These are phyloP conservation scores for Amblyjoppa proteus DNA, from an alignment of 2,888 invertebrate genomes.

Conservation along the genomic window DNA sequence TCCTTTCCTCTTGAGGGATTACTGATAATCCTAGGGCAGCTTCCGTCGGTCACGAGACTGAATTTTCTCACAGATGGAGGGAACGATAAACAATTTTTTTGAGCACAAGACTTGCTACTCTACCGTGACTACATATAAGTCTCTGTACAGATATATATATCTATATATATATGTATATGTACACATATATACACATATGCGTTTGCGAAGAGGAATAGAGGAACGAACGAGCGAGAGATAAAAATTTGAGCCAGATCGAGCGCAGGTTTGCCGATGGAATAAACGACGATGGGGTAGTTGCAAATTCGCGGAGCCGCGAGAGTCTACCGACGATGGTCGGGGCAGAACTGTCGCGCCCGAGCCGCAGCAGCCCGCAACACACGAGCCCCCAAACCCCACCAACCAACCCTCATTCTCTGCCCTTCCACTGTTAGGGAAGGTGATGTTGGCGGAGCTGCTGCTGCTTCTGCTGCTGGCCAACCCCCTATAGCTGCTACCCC, in stretches of 20 bases:
- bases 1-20: conserved; percentile 24
- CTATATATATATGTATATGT: not conserved
- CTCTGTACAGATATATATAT: not conserved
- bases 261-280: conserved; percentile 40
- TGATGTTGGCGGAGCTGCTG: conserved; percentile 61
- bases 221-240: conserved; percentile 18
- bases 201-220: not conserved
- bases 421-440: conserved; percentile 49
- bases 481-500: conserved; percentile 62
- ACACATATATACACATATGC: not conserved
- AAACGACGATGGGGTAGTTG: conserved; percentile 33
- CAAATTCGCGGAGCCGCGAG: conserved; percentile 68
- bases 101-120: conserved; percentile 1
- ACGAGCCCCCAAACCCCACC: conserved; percentile 79
- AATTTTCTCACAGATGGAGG: conserved; percentile 36
- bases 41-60: conserved; percentile 22
- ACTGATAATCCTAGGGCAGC: conserved; percentile 54
- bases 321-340: conserved; percentile 82
- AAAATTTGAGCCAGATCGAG: conserved; percentile 19
- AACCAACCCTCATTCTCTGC: conserved; percentile 70
- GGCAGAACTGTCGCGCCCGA: conserved; percentile 84
- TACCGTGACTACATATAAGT: not conserved
- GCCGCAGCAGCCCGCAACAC: conserved; percentile 85
- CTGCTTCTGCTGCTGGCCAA: conserved; percentile 60
- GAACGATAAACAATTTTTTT: not conserved